phyloP scores from a whole-genome alignment of 1,140 invertebrate species.

The Anastatus disparis region DNA sequence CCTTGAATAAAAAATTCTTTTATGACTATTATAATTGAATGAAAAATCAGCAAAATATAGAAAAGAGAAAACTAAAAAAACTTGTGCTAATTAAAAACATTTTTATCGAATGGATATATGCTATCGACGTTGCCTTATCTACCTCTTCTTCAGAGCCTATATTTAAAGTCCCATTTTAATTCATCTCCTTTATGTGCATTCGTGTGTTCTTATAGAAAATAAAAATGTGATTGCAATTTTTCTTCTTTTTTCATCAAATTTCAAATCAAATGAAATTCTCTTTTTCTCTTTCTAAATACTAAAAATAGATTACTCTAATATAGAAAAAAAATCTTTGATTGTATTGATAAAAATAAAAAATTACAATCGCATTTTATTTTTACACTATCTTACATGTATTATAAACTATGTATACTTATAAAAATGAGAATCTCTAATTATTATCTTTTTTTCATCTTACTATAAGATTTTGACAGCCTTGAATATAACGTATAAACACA shows the following conservation, averaged over 20 bases:
- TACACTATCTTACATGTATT: too few species aligned
- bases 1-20: conserved; percentile 1
- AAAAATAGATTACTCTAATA: neutral
- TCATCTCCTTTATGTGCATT: neutral
- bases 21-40: too few species aligned
- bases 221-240: neutral
- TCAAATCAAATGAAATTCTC: neutral
- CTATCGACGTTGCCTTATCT: conserved; percentile 32
- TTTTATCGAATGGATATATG: conserved; percentile 9
- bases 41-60: neutral
- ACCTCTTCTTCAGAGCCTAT: conserved; percentile 29
- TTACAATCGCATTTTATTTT: too few species aligned
- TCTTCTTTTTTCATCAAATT: neutral
- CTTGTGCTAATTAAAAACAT: conserved; percentile 6
- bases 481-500: neutral
- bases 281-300: too few species aligned
- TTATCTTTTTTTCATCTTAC: too few species aligned
- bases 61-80: neutral
- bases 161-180: neutral
- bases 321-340: neutral
- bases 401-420: too few species aligned
- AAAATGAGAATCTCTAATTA: too few species aligned
- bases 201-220: conserved; percentile 7
- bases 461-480: conserved; percentile 38
- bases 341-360: too few species aligned